Conservation (phyloP, 2,888 invertebrate genomes). For the Archips xylosteana region DNA sequence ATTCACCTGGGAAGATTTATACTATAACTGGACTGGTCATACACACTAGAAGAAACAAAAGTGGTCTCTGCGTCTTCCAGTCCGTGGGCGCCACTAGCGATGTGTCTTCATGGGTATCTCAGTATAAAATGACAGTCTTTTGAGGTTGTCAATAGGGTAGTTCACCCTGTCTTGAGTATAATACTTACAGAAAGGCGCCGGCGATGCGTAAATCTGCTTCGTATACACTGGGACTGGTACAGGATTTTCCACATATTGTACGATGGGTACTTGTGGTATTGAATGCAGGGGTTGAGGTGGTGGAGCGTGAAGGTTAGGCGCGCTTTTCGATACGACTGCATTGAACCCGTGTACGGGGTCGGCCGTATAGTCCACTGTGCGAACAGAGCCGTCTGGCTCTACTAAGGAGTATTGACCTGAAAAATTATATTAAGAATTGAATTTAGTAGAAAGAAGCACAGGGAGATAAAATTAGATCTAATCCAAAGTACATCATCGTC, state of each 20-base stretch:
- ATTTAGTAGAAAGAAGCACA: no score
- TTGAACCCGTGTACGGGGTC: constrained; percentile 86
- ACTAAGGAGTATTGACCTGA: constrained; percentile 83
- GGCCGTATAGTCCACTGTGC: constrained; percentile 85
- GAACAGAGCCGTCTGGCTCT: constrained; percentile 82
- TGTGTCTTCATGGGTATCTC: no score
- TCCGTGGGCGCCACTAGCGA: no score
- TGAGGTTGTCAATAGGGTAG: no score
- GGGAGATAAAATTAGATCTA: no score
- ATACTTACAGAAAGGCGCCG: constrained; percentile 60
- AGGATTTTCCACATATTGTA: constrained; percentile 46
- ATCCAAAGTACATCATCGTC: no score
- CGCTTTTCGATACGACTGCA: constrained; percentile 83
- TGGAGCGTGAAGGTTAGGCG: constrained; percentile 76
- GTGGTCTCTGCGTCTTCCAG: no score
- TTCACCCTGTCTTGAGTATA: not conserved
- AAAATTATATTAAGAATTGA: constrained; percentile 45
- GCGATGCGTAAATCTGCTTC: constrained; percentile 57
- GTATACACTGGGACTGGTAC: constrained; percentile 61
- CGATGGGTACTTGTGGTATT: constrained; percentile 7
- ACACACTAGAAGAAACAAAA: no score
- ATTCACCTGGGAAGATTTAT: no score
- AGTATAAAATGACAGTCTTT: no score
- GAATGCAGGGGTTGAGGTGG: constrained; percentile 49
- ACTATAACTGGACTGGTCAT: no score